Conservation (phyloP, 2,888 invertebrate species). For the Drosophila buzzatii region DNA sequence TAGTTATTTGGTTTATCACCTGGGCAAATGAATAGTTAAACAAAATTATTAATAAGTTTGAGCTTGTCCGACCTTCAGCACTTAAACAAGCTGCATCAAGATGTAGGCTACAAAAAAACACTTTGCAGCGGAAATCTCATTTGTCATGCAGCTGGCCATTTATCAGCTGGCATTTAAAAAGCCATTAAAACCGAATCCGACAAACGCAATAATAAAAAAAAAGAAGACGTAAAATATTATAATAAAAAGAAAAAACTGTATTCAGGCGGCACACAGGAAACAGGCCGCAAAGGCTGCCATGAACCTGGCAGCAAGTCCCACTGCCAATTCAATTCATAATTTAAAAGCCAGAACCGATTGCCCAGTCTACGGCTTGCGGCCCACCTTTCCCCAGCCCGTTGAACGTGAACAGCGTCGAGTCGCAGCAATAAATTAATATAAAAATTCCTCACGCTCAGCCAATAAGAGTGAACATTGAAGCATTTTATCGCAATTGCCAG, state of each 20-base stretch:
- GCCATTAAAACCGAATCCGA: slow-evolving; percentile 81
- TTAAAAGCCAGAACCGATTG: slow-evolving; percentile 65
- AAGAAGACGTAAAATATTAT: slow-evolving; percentile 9
- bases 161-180: slow-evolving; percentile 81
- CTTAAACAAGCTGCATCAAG: slow-evolving; percentile 38
- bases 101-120: slow-evolving; percentile 37
- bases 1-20: neutral
- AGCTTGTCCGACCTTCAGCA: slow-evolving; percentile 30
- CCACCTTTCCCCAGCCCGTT: neutral
- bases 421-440: slow-evolving; percentile 80
- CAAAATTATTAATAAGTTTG: slow-evolving; percentile 66
- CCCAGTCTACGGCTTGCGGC: slow-evolving; percentile 1
- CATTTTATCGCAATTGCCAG: slow-evolving; percentile 72
- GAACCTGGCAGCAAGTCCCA: slow-evolving; percentile 40
- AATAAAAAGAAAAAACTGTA: slow-evolving; percentile 10
- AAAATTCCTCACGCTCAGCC: slow-evolving; percentile 83
- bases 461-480: slow-evolving; percentile 78
- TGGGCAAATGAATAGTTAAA: neutral
- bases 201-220: slow-evolving; percentile 48
- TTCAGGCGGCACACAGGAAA: slow-evolving; percentile 36
- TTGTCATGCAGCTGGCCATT: slow-evolving; percentile 78
- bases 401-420: slow-evolving; percentile 33
- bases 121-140: slow-evolving; percentile 71
- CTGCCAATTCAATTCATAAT: slow-evolving; percentile 75
- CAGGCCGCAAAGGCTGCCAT: slow-evolving; percentile 40